Conservation (phyloP, 1,140 invertebrate genomes). For the Drosophila sulfurigaster region DNA sequence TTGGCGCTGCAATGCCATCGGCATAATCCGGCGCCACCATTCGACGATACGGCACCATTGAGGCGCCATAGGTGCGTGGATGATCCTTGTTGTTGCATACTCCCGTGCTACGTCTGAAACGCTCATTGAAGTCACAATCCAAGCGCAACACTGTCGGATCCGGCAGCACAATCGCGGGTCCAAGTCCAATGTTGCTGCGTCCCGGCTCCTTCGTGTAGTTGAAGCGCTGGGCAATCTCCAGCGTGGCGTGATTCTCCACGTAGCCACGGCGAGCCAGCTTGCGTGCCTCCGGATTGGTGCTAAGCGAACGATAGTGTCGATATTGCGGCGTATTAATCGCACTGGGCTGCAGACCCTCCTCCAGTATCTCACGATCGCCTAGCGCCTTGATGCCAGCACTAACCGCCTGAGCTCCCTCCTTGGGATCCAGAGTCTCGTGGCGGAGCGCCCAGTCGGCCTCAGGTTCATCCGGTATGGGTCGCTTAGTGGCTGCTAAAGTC, state of each 20-base stretch:
- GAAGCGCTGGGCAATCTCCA: conserved; percentile 85
- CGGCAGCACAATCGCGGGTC: conserved; percentile 85
- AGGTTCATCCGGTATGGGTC: conserved; percentile 68
- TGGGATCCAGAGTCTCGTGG: conserved; percentile 32
- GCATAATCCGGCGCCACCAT: conserved; percentile 89
- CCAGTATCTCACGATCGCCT: conserved; percentile 86
- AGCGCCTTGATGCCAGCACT: conserved; percentile 87
- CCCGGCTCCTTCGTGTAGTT: conserved; percentile 69
- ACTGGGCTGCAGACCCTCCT: conserved; percentile 85
- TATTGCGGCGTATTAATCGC: conserved; percentile 87
- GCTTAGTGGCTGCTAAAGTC: conserved; percentile 34
- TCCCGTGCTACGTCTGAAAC: conserved; percentile 91
- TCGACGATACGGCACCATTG: conserved; percentile 90
- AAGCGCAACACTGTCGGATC: conserved; percentile 51
- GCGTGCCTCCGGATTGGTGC: conserved; percentile 87
- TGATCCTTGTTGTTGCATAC: conserved; percentile 92
- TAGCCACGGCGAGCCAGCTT: conserved; percentile 88
- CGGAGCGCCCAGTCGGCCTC: conserved; percentile 68
- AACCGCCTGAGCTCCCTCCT: conserved; percentile 54
- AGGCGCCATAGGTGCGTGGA: conserved; percentile 89
- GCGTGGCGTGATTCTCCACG: conserved; percentile 89
- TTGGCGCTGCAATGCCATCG: conserved; percentile 91
- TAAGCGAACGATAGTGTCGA: conserved; percentile 89
- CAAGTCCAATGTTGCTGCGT: conserved; percentile 86
- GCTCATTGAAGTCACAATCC: conserved; percentile 76